These are phyloP conservation scores for Drosophila mauritiana DNA, from an alignment of 1,140 invertebrate species.

Conservation along the genomic window DNA sequence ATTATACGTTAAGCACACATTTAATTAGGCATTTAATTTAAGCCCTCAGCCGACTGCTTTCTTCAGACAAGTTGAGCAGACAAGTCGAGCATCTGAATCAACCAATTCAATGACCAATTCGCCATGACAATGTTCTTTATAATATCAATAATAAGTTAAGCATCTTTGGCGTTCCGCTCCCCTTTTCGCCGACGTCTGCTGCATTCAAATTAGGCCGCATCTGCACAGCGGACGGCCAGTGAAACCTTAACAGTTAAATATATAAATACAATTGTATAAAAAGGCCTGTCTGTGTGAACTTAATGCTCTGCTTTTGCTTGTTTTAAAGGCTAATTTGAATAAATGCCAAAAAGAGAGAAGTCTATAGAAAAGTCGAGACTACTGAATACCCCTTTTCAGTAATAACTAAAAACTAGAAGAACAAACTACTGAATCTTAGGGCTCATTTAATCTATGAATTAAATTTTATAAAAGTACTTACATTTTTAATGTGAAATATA, in stretches of 20 bases:
- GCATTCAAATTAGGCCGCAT: conserved; percentile 63
- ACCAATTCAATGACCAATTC: conserved; percentile 45
- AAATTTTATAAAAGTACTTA: no score
- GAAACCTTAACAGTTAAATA: conserved; percentile 62
- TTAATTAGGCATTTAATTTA: conserved; percentile 55
- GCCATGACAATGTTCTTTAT: conserved; percentile 35
- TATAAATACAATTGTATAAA: conserved; percentile 43
- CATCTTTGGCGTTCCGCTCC: conserved; percentile 43
- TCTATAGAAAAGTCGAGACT: not conserved
- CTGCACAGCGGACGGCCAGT: conserved; percentile 4
- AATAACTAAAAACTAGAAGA: not conserved
- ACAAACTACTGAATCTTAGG: no score
- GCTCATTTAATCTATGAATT: no score
- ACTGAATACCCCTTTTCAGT: conserved; percentile 3
- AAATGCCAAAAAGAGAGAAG: conserved; percentile 34
- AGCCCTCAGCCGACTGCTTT: conserved; percentile 15
- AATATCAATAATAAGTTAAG: conserved; percentile 73
- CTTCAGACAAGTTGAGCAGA: not conserved
- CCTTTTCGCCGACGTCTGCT: conserved; percentile 29
- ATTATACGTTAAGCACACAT: conserved; percentile 33
- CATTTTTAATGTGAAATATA: not conserved
- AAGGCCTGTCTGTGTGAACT: conserved; percentile 14
- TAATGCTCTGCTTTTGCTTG: conserved; percentile 60
- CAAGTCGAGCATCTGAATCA: not conserved
- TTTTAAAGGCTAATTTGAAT: conserved; percentile 62